Conservation (phyloP, 2,888 invertebrate genomes). For the Acleris laterana region DNA sequence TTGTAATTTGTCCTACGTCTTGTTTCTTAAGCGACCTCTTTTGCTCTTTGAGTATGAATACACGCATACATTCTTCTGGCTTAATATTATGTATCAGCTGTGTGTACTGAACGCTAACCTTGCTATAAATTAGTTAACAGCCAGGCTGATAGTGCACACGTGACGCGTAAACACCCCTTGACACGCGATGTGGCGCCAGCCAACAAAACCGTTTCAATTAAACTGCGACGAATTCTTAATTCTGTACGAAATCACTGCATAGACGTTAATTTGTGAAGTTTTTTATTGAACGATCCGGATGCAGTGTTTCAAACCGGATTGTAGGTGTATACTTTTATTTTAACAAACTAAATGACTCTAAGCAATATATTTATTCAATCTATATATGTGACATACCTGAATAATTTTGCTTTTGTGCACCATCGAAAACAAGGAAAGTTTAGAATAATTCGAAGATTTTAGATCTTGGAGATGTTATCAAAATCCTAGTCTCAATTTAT, state of each 20-base stretch:
- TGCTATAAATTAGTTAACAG: slow-evolving; percentile 35
- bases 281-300: slow-evolving; percentile 16
- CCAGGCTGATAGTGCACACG: slow-evolving; percentile 28
- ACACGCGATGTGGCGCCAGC: slow-evolving; percentile 37
- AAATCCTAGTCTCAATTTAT: not conserved
- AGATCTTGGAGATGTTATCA: not conserved
- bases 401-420: not conserved
- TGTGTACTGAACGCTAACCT: slow-evolving; percentile 5
- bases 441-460: too few relatives aligned
- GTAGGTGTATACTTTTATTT: not conserved
- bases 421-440: not conserved
- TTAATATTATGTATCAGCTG: slow-evolving; percentile 1
- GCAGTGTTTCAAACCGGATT: slow-evolving; percentile 25
- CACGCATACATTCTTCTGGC: slow-evolving; percentile 3
- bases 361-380: too few relatives aligned
- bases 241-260: slow-evolving; percentile 32
- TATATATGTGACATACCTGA: too few relatives aligned
- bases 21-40: slow-evolving; percentile 27
- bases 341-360: not conserved
- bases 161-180: slow-evolving; percentile 24
- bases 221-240: slow-evolving; percentile 31
- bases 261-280: slow-evolving; percentile 25
- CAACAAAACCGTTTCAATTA: slow-evolving; percentile 13
- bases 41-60: slow-evolving; percentile 10
- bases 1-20: slow-evolving; percentile 28